Percentiles rank a stretch among this genome's conserved stretches.
These are phyloP conservation scores for Metopolophium dirhodum DNA, from an alignment of 1,140 invertebrate genomes.

Conservation along the genomic window DNA sequence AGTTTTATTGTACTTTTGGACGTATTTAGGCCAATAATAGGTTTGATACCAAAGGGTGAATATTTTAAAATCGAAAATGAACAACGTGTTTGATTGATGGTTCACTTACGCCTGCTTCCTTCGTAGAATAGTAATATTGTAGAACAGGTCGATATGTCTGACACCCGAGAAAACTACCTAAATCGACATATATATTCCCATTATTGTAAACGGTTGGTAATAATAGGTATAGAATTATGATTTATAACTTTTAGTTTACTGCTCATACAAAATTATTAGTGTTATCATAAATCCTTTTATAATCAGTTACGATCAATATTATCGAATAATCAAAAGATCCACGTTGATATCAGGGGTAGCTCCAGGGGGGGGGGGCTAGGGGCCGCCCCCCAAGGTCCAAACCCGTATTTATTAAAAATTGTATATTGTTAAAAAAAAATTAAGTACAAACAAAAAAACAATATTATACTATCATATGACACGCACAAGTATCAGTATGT, in stretches of 20 bases:
- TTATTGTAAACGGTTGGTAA: background rate
- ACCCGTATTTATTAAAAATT: too few species aligned
- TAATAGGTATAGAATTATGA: background rate
- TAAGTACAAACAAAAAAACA: too few species aligned
- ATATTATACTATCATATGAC: too few species aligned
- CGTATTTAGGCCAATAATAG: constrained; percentile 24
- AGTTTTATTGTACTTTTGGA: constrained; percentile 32
- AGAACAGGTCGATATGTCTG: background rate
- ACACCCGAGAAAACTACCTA: background rate
- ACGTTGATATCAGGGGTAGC: background rate
- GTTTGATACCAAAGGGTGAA: too few species aligned
- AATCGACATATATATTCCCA: background rate
- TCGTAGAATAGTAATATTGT: background rate
- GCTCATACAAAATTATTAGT: background rate
- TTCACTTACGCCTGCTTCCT: background rate
- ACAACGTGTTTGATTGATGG: constrained; percentile 28
- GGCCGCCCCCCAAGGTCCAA: too few species aligned
- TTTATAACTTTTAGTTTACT: background rate
- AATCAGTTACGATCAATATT: too few species aligned
- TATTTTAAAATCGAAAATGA: constrained; percentile 11
- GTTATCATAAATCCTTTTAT: too few species aligned
- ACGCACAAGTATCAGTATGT: too few species aligned
- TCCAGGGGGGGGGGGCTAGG: too few species aligned
- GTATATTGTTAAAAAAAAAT: too few species aligned
- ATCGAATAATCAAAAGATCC: background rate